phyloP scores from a whole-genome alignment of 92 coral and sea anemone genomes.

The Desmophyllum pertusum region DNA sequence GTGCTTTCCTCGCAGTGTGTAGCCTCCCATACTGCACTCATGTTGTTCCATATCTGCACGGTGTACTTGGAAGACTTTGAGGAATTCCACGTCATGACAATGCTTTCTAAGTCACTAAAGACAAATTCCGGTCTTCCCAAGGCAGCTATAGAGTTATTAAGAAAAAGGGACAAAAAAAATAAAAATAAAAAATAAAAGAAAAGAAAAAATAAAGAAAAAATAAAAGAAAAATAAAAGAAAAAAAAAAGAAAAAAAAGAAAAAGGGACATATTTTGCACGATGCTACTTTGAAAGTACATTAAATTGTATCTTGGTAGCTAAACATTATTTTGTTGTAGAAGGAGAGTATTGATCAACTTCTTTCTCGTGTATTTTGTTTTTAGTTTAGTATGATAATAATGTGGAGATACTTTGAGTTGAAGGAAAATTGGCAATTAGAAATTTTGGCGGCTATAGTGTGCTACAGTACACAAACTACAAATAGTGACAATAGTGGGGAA shows the following conservation, averaged over 20 bases:
- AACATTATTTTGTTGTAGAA: too few species aligned
- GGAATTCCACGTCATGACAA: not conserved
- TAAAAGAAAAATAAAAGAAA: not conserved
- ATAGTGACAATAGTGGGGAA: too few species aligned
- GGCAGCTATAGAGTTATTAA: not conserved
- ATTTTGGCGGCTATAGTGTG: too few species aligned
- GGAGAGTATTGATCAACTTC: too few species aligned
- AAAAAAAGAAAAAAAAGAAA: not conserved
- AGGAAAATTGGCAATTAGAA: too few species aligned
- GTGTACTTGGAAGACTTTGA: not conserved
- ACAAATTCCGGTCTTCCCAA: conserved; percentile 8
- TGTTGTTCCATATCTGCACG: conserved; percentile 20
- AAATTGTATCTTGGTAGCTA: too few species aligned
- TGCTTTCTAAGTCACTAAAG: conserved; percentile 6
- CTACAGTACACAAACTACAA: not conserved
- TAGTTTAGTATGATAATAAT: too few species aligned
- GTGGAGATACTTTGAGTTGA: too few species aligned
- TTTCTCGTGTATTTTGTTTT: too few species aligned
- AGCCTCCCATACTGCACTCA: not conserved
- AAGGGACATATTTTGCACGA: not conserved
- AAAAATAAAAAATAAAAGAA: not conserved
- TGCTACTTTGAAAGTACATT: not conserved
- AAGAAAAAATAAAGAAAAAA: not conserved
- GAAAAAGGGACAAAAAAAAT: not conserved
- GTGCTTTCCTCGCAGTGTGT: not conserved